These are phyloP conservation scores for Chymomyza caudatula DNA, from an alignment of 2,888 invertebrate species.

Conservation along the genomic window DNA sequence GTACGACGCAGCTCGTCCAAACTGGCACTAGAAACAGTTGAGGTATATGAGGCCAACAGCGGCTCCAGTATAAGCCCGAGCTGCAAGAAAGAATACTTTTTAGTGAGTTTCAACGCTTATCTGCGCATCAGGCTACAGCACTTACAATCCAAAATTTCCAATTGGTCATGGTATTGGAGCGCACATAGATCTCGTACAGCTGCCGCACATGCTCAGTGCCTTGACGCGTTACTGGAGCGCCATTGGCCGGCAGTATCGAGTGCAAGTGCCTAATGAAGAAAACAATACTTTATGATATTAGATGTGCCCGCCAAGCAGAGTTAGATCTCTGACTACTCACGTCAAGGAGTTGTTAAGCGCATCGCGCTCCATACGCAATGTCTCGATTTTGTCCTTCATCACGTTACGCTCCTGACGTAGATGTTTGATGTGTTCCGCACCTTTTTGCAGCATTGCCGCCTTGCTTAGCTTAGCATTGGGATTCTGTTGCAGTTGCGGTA, in stretches of 20 bases:
- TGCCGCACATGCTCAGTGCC: slow-evolving; percentile 94
- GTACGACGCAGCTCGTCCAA: slow-evolving; percentile 94
- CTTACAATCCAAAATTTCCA: slow-evolving; percentile 99
- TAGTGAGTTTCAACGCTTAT: not conserved
- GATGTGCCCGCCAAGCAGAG: not conserved
- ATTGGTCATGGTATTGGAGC: slow-evolving; percentile 90
- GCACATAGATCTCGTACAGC: slow-evolving; percentile 95
- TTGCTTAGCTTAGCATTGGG: slow-evolving; percentile 95
- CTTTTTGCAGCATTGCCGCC: slow-evolving; percentile 97
- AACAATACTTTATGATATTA: not conserved
- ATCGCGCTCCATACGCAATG: slow-evolving; percentile 92
- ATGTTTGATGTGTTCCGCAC: slow-evolving; percentile 95
- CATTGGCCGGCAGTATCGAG: slow-evolving; percentile 95
- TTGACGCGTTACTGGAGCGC: slow-evolving; percentile 94
- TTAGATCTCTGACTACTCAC: slow-evolving; percentile 79
- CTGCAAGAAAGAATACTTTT: slow-evolving; percentile 79
- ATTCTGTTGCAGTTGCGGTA: slow-evolving; percentile 93
- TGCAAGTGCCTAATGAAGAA: slow-evolving; percentile 88
- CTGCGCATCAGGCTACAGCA: slow-evolving; percentile 4
- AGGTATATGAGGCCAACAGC: slow-evolving; percentile 92
- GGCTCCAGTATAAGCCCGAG: slow-evolving; percentile 95
- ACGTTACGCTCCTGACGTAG: slow-evolving; percentile 90
- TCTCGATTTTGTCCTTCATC: slow-evolving; percentile 93
- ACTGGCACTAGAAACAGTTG: slow-evolving; percentile 93
- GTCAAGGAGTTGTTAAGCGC: slow-evolving; percentile 93